A percentile compares a stretch with the other conserved stretches of the same genome.
These are phyloP conservation scores for Myodes glareolus DNA, from an alignment of 2,113 vertebrate species.

Conservation along the genomic window DNA sequence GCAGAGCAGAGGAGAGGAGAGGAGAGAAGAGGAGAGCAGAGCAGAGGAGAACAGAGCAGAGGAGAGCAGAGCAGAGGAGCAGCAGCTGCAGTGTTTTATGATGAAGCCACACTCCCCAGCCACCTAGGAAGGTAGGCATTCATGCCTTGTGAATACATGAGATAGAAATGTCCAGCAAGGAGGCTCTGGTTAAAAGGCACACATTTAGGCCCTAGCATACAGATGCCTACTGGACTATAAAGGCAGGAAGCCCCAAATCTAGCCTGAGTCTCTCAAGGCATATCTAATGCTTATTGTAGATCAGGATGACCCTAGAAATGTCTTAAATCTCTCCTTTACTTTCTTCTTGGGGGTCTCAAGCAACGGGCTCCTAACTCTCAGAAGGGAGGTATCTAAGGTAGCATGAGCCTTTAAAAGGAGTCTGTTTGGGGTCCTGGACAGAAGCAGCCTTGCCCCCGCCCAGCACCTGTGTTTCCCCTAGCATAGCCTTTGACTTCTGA, in stretches of 20 bases:
- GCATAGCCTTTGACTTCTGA: background rate
- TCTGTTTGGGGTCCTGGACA: background rate
- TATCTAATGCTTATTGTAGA: background rate
- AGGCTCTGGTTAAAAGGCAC: background rate
- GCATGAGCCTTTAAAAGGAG: background rate
- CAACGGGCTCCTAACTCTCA: background rate
- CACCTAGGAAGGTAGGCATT: background rate
- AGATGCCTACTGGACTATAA: background rate
- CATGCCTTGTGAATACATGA: background rate
- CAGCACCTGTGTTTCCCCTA: background rate
- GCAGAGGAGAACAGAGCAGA: too few relatives aligned
- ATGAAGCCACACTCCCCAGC: background rate
- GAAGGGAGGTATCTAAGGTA: background rate
- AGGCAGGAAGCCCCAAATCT: conserved; percentile 34
- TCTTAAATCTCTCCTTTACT: background rate
- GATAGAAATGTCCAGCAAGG: background rate
- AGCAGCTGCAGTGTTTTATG: background rate
- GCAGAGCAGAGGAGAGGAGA: background rate
- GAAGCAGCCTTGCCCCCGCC: background rate
- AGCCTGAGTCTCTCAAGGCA: background rate
- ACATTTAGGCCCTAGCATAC: background rate
- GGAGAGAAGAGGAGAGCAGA: background rate
- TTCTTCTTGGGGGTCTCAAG: background rate
- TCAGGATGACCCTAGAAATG: background rate
- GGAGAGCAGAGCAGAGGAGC: background rate